Percentiles rank a stretch among this genome's conserved stretches.
Evolutionary conservation across 2,113 vertebrate species (phyloP).

Genomic region (Sakesphorus luctuosus): DNA sequence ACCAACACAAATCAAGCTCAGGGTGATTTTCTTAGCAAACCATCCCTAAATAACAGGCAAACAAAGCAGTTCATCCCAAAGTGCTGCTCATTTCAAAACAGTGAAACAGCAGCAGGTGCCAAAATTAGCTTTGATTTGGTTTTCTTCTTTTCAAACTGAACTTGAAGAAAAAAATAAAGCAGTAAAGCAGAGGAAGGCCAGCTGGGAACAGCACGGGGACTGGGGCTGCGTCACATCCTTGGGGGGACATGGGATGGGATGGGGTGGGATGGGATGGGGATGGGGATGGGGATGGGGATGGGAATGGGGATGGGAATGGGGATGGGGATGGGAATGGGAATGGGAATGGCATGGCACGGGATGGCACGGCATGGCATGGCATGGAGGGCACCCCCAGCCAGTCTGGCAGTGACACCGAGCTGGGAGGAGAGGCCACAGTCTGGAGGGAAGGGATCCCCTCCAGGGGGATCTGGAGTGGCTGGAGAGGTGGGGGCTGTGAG

Average conservation of each 20-base stretch:
- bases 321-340: no score
- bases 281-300: no score
- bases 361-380: neutral
- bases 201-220: neutral
- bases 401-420: neutral
- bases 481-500: neutral
- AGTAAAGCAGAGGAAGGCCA: neutral
- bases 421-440: neutral
- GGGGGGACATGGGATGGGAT: neutral
- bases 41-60: neutral
- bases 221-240: neutral
- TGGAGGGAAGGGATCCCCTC: neutral
- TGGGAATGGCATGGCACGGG: no score
- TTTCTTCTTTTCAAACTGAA: neutral
- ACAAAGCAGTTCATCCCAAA: neutral
- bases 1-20: neutral
- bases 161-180: neutral
- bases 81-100: neutral
- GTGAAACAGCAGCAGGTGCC: neutral
- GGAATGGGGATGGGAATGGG: no score
- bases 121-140: neutral
- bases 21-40: neutral
- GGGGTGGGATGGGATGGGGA: no score
- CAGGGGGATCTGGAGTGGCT: neutral
- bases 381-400: neutral